A percentile compares a stretch with the other conserved stretches of the same genome.
These are phyloP conservation scores for Elephantulus edwardii DNA, from an alignment of 2,113 vertebrate species.

Conservation along the genomic window DNA sequence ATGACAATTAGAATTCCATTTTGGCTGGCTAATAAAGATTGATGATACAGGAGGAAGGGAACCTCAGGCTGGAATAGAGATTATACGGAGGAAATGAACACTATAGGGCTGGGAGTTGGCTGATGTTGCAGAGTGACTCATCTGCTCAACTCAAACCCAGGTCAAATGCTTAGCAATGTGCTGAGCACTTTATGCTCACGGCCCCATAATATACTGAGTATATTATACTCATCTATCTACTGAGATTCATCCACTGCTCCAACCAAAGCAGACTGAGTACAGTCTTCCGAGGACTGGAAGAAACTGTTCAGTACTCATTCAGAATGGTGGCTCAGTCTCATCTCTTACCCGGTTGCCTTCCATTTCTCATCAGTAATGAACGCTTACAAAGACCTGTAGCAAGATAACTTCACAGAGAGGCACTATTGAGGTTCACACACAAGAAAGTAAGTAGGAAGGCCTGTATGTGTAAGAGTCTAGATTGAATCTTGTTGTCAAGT, in stretches of 20 bases:
- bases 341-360: not conserved
- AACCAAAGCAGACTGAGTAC: conserved; percentile 3
- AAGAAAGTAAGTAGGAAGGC: not conserved
- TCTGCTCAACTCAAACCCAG: not conserved
- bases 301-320: not conserved
- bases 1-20: not conserved
- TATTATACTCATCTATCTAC: not conserved
- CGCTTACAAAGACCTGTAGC: not conserved
- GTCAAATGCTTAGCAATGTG: conserved; percentile 28
- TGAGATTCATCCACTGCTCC: not conserved
- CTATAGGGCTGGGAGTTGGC: not conserved
- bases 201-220: not conserved
- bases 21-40: not conserved
- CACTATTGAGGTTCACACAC: not conserved
- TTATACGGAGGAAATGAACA: not conserved
- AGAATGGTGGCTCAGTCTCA: not conserved
- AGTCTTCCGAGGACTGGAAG: not conserved
- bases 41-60: not conserved
- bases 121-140: not conserved
- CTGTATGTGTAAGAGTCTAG: not conserved
- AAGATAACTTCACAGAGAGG: conserved; percentile 8
- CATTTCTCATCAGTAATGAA: not conserved
- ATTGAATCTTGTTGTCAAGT: not conserved
- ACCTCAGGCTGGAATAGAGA: not conserved
- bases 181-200: conserved; percentile 33